Evolutionary conservation across 2,113 vertebrate genomes (phyloP), one percentile per base, ranked within the genome.

Genomic region (Callaeas wilsoni): DNA sequence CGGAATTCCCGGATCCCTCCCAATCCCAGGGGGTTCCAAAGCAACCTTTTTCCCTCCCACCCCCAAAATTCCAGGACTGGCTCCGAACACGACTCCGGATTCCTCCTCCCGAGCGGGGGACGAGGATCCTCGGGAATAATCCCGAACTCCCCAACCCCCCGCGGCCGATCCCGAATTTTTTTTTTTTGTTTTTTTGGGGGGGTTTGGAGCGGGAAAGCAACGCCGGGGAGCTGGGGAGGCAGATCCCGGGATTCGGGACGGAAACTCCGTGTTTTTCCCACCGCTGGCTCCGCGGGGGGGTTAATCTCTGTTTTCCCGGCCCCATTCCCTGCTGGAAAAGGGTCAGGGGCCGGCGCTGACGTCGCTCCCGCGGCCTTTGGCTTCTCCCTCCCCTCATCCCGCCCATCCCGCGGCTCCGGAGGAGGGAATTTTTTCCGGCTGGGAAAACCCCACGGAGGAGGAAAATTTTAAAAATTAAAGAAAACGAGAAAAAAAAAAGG

Each of bases 271-370:
- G 83, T 55, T 76, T 83, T 47, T 32, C 57, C 82, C 67, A 22
- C 1, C 4, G 52, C 77, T 18, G n/a, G 6, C 29, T 6, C 78
- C 2, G 0, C 14, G 78, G 67, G 64, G 35, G 17, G 55, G n/a
- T 47, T 42, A 41, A 89, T 56, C 76, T 82, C 68, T 94, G 82
- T 93, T 94, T 94, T 90, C 60, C 76, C 15, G 62, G 69, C 82
- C 65, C 10, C 59, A 2, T 50, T 83, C 84, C 92, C 92, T 10
- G 84, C 84, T 80, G 93, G 79, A 94, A 55, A 84, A 80, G 89
- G 56, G 57, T 80, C 79, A 59, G 68, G 74, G 49, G 56, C 20
- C 8, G 21, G 44, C 16, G 32, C 41, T 87, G 83, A 90, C 77
- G 92, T 94, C 65, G 59, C 35, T 67, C 3, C 25, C 17, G 52